phyloP scores from a whole-genome alignment of 2,113 vertebrate species.

The Osmerus eperlanus region DNA sequence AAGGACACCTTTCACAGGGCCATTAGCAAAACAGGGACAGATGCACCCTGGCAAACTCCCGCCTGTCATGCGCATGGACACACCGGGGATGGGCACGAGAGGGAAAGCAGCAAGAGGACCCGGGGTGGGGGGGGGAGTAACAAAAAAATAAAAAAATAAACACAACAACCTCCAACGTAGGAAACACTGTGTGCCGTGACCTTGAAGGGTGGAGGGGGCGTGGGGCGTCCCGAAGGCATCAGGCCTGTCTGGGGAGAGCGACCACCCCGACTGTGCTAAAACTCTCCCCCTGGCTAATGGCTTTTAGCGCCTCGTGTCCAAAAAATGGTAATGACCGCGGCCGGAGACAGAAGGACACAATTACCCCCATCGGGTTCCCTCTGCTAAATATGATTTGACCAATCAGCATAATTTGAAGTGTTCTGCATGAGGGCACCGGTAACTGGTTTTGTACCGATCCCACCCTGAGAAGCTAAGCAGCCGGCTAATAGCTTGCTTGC shows the following conservation, averaged over 20 bases:
- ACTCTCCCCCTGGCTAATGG: constrained; percentile 62
- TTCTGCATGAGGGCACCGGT: constrained; percentile 71
- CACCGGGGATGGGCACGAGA: constrained; percentile 25
- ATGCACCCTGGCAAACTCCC: constrained; percentile 49
- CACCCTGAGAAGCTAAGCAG: constrained; percentile 51
- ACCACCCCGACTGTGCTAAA: constrained; percentile 3
- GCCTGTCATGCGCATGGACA: constrained; percentile 34
- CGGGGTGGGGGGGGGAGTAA: background rate
- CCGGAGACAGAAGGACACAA: constrained; percentile 60
- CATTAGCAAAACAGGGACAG: constrained; percentile 59
- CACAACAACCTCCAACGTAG: background rate
- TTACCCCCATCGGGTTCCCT: constrained; percentile 66
- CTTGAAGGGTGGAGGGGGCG: constrained; percentile 32
- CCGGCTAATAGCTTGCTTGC: constrained; percentile 39
- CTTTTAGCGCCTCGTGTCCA: constrained; percentile 51
- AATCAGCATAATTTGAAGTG: constrained; percentile 73
- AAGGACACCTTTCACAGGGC: constrained; percentile 57
- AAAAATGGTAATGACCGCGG: constrained; percentile 43
- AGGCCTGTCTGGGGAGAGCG: constrained; percentile 21
- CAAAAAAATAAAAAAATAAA: no score
- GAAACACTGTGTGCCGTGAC: constrained; percentile 17
- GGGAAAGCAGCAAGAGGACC: constrained; percentile 3
- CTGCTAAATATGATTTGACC: constrained; percentile 72
- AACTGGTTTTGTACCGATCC: constrained; percentile 72
- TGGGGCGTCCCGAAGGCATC: constrained; percentile 23